phyloP scores from a whole-genome alignment of 2,113 vertebrate species.

The Laticauda laticaudata region DNA sequence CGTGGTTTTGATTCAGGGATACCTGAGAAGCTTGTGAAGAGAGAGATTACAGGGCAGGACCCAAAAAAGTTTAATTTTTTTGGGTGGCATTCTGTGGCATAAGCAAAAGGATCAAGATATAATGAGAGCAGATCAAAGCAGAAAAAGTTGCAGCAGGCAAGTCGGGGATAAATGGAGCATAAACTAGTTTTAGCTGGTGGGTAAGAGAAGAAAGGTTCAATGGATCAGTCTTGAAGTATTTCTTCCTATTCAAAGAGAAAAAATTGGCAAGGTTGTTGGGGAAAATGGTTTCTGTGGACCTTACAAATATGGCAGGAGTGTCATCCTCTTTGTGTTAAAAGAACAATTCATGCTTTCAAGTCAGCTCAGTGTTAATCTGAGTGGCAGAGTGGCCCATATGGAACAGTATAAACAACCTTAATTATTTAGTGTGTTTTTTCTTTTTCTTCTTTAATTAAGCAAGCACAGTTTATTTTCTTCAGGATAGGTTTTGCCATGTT shows the following conservation, averaged over 20 bases:
- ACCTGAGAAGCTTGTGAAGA: neutral
- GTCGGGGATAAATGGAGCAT: neutral
- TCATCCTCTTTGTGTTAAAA: conserved; percentile 29
- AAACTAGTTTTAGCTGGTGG: neutral
- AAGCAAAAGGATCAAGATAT: neutral
- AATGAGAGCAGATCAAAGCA: neutral
- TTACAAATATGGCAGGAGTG: conserved; percentile 14
- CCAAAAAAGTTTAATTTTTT: neutral
- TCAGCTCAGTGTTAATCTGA: neutral
- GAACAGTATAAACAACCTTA: conserved; percentile 40
- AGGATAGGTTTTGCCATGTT: neutral
- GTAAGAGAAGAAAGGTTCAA: neutral
- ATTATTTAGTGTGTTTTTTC: conserved; percentile 57
- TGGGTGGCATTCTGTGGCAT: neutral
- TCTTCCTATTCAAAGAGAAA: neutral
- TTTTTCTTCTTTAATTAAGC: neutral
- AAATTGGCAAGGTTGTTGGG: conserved; percentile 24
- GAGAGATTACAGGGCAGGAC: neutral
- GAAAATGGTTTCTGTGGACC: conserved; percentile 22
- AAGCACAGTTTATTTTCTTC: neutral
- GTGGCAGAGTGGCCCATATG: neutral
- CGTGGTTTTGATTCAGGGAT: neutral
- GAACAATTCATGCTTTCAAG: conserved; percentile 14
- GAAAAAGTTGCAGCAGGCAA: neutral
- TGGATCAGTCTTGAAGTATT: neutral